Percentiles rank a stretch among this genome's conserved stretches.
Conservation (phyloP, 1,140 invertebrate species). For the Dendrolimus kikuchii region DNA sequence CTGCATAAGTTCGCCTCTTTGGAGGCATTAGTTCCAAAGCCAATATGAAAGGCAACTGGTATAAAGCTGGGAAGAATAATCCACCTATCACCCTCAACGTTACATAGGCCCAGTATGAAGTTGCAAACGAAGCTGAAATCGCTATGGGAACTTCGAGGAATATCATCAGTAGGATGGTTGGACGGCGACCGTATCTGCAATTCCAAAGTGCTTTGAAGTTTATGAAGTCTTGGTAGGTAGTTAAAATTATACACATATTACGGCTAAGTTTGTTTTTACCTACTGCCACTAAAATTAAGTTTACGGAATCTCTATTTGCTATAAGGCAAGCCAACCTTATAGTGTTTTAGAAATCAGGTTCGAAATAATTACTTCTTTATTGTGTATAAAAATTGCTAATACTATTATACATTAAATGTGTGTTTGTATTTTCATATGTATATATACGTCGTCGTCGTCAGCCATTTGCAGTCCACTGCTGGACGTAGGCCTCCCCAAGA, state of each 20-base stretch:
- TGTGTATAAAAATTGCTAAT: too few species aligned
- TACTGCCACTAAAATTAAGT: too few species aligned
- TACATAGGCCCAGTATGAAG: conserved; percentile 77
- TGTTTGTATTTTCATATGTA: too few species aligned
- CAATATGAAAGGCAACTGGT: conserved; percentile 80
- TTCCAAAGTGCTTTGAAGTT: neutral
- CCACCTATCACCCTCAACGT: conserved; percentile 77
- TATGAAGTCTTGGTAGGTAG: neutral
- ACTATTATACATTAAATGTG: too few species aligned
- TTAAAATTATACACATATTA: neutral
- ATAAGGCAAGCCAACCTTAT: too few species aligned
- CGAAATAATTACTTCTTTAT: too few species aligned
- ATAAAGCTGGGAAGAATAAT: conserved; percentile 81
- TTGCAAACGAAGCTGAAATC: conserved; percentile 79
- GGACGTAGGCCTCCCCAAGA: too few species aligned
- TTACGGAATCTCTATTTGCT: too few species aligned
- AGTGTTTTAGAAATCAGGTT: too few species aligned
- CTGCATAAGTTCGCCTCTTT: conserved; percentile 77
- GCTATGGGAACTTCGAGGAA: conserved; percentile 79
- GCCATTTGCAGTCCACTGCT: too few species aligned
- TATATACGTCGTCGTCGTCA: too few species aligned
- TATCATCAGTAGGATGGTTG: conserved; percentile 79
- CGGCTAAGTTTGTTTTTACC: too few species aligned
- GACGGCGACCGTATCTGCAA: conserved; percentile 78
- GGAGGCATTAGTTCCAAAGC: conserved; percentile 81